Conservation (phyloP, 1,140 invertebrate genomes). For the Pseudomyrmex cubaensis region DNA sequence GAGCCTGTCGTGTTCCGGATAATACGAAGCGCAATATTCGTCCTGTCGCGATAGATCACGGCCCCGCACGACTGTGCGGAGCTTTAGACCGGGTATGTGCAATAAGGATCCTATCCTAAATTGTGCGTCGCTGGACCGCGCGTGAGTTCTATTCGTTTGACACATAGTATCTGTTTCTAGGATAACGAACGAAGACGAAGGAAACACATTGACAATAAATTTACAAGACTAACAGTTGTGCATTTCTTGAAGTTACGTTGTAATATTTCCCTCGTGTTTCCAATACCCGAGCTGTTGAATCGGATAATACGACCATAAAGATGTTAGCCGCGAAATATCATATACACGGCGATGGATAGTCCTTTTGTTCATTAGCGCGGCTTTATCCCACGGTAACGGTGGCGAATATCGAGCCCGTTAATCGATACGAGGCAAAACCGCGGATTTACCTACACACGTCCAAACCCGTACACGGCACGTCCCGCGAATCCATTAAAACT, state of each 20-base stretch:
- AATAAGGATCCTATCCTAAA: too few relatives aligned
- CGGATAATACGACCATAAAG: background rate
- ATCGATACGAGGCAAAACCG: constrained; percentile 55
- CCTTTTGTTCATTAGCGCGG: constrained; percentile 41
- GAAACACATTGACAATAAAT: background rate
- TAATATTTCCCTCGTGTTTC: background rate
- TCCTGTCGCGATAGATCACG: constrained; percentile 72
- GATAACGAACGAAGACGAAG: constrained; percentile 7
- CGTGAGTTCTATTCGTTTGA: background rate
- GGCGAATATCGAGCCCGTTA: constrained; percentile 51
- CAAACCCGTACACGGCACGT: constrained; percentile 14
- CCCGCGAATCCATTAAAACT: constrained; percentile 60
- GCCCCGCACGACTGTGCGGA: background rate
- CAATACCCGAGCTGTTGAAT: background rate
- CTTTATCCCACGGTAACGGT: constrained; percentile 49
- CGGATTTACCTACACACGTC: constrained; percentile 52
- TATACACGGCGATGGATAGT: background rate
- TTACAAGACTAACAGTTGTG: background rate
- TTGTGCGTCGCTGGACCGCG: background rate
- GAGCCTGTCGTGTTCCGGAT: constrained; percentile 73
- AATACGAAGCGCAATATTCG: constrained; percentile 73
- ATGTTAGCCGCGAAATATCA: constrained; percentile 8
- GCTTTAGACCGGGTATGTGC: constrained; percentile 16
- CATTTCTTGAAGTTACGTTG: background rate
- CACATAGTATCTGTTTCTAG: background rate